A percentile compares a stretch with the other conserved stretches of the same genome.
Conservation (phyloP, 2,797 vertebrate species). For the Cirrhinus molitorella region DNA sequence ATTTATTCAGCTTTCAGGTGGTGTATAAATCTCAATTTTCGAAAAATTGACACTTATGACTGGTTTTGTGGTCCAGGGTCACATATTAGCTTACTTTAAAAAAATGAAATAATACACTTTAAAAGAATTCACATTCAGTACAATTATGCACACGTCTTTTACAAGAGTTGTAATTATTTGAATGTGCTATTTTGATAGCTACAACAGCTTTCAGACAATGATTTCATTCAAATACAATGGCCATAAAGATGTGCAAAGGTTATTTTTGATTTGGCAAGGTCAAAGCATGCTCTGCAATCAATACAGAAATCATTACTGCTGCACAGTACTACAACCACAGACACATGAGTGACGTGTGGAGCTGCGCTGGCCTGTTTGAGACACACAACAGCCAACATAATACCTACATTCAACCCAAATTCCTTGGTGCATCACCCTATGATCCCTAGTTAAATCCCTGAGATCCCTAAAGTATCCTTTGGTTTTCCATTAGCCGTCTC, state of each 20-base stretch:
- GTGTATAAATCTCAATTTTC: no score
- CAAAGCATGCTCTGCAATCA: conserved; percentile 3
- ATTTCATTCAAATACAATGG: conserved; percentile 2
- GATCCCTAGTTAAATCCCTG: background rate
- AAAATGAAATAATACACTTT: background rate
- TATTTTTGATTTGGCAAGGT: conserved; percentile 58
- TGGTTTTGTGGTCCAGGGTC: no score
- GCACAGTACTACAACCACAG: background rate
- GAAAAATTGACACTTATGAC: no score
- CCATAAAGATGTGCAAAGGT: conserved; percentile 5
- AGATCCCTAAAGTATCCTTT: background rate
- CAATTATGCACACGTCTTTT: no score
- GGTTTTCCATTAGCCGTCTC: background rate
- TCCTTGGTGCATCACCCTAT: background rate
- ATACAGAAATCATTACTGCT: conserved; percentile 22
- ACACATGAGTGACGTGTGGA: background rate
- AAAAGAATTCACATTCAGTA: background rate
- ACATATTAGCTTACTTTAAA: background rate
- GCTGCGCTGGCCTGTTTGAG: background rate
- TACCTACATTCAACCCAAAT: background rate
- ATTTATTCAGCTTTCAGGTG: no score
- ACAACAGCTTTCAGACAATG: conserved; percentile 1
- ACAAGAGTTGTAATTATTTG: background rate
- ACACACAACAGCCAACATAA: background rate
- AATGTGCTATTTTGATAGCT: conserved; percentile 9